Evolutionary conservation across 2,113 vertebrate species (phyloP), one percentile per base, ranked within the genome.

Genomic region (Takifugu flavidus): DNA sequence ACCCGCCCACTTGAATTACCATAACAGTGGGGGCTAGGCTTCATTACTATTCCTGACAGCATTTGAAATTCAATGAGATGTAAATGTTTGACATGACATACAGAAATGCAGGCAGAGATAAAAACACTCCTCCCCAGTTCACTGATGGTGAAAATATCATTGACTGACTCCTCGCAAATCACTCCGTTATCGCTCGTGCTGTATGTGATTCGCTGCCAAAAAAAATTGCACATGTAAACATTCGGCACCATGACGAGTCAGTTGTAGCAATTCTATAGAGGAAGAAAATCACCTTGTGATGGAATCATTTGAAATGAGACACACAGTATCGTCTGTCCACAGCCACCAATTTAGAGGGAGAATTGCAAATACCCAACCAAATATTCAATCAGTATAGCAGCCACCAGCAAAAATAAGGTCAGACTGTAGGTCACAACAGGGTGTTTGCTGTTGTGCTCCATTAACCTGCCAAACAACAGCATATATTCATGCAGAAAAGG

Each of bases 51-150:
- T 91, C 89, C 86, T 88, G 83, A 84, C 75, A 74, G 78, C 79
- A 91, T 91, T 88, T 91, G 90, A 90, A 91, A 91, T 90, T 92
- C 89, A 90, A 92, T 91, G 90, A 92, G 87, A 91, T 91, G 89
- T 89, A 91, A 91, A 92, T 91, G 86, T 87, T 90, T 85, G 82
- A 90, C 88, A 87, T 85, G 87, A 90, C 87, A 89, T 85, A 89
- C 87, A 90, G 75, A 89, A 89, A 88, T 77, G 70, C 60, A 56
- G 78, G 76, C 73, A 62, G 62, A 85, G 82, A 90, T 84, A 89
- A 85, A 89, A 85, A 87, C 74, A 82, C 74, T 76, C 72, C 81
- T 84, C 75, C 72, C 71, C 55, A 77, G 78, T 83, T 87, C 89
- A 87, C 45, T 86, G 86, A 87, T 82, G 86, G 78, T 82, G 87